These are phyloP conservation scores for Setophaga kirtlandii DNA, from an alignment of 2,113 vertebrate genomes.

Conservation along the genomic window DNA sequence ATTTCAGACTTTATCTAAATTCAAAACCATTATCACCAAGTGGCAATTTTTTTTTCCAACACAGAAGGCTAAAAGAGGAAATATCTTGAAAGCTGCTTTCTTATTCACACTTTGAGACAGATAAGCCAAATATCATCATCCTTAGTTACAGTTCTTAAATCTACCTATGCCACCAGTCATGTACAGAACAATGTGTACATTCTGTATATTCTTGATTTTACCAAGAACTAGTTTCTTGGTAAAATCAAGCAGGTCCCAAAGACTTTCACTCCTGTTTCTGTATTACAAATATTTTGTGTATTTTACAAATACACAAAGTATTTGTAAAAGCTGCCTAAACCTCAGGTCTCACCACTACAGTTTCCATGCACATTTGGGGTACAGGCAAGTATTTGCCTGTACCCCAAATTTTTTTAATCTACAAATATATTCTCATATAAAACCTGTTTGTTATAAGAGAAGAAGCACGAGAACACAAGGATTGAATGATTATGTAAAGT, in stretches of 20 bases:
- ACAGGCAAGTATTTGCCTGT: background rate
- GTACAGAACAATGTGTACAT: background rate
- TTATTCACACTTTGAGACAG: background rate
- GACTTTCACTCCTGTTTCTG: background rate
- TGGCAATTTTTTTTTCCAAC: background rate
- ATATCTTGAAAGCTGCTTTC: slow-evolving; percentile 6
- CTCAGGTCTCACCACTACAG: background rate
- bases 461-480: background rate
- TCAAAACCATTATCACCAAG: background rate
- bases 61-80: background rate
- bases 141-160: slow-evolving; percentile 19
- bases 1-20: background rate
- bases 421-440: background rate
- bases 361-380: background rate
- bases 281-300: no score
- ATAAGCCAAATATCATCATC: background rate
- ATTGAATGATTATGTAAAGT: background rate
- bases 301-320: background rate
- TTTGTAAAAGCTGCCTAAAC: background rate
- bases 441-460: background rate
- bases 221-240: background rate
- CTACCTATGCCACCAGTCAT: background rate
- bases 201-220: background rate
- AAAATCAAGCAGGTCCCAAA: background rate
- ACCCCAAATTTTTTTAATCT: background rate